Percentiles rank a stretch among this genome's conserved stretches.
phyloP scores from a whole-genome alignment of 23 tunicate genomes.

The Halocynthia roretzi region DNA sequence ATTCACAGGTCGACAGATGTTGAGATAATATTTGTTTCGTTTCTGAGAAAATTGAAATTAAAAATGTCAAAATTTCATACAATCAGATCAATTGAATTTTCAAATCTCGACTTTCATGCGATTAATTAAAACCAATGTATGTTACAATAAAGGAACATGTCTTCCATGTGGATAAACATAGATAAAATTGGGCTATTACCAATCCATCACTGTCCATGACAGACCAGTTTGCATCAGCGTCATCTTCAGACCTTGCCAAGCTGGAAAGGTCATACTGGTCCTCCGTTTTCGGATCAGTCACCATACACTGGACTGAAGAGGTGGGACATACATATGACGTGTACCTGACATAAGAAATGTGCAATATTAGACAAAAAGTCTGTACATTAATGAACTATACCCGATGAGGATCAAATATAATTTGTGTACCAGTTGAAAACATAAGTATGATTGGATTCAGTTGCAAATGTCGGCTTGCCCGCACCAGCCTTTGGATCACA shows the following conservation, averaged over 20 bases:
- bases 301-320: constrained; percentile 55
- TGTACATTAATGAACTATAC: neutral
- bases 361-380: too few species aligned
- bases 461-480: constrained; percentile 35
- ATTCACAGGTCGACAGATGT: constrained; percentile 63
- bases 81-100: too few species aligned
- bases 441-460: constrained; percentile 49
- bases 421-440: constrained; percentile 50
- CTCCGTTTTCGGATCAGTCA: constrained; percentile 29
- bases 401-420: neutral
- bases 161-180: too few species aligned
- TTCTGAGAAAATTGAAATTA: too few species aligned
- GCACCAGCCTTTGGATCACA: constrained; percentile 54
- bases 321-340: constrained; percentile 59
- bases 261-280: constrained; percentile 56
- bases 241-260: constrained; percentile 51
- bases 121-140: too few species aligned
- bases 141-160: too few species aligned
- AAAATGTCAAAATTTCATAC: too few species aligned
- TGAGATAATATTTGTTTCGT: constrained; percentile 41
- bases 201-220: constrained; percentile 31
- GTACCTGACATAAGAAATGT: constrained; percentile 20
- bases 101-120: too few species aligned
- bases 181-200: neutral
- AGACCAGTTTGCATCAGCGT: constrained; percentile 60